These are phyloP conservation scores for Papilio gigon DNA, from an alignment of 2,888 invertebrate species.

Conservation along the genomic window DNA sequence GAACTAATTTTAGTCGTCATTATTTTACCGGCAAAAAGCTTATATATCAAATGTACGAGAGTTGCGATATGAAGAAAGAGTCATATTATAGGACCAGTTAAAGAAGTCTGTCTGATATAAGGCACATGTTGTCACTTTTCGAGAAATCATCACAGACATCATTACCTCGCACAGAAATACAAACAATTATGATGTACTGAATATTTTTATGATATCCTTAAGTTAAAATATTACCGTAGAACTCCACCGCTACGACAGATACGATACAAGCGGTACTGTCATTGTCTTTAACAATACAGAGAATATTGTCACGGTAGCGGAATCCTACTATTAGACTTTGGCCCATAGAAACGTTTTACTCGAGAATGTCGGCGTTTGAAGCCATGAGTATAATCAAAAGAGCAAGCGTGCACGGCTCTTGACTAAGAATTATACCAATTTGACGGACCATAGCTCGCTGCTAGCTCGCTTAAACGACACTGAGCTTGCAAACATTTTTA, in stretches of 20 bases:
- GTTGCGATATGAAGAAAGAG: too few relatives aligned
- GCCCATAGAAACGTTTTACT: conserved; percentile 5
- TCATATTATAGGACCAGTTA: too few relatives aligned
- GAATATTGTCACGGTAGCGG: background rate
- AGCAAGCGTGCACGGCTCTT: conserved; percentile 20
- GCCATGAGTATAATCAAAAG: conserved; percentile 20
- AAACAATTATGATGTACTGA: too few relatives aligned
- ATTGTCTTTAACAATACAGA: background rate
- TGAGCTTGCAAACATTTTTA: conserved; percentile 11
- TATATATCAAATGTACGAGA: too few relatives aligned
- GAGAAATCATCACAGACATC: too few relatives aligned
- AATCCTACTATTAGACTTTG: background rate
- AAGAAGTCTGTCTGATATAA: too few relatives aligned
- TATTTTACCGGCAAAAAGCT: background rate
- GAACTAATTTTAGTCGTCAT: background rate
- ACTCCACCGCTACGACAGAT: too few relatives aligned
- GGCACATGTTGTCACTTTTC: too few relatives aligned
- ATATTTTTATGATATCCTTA: too few relatives aligned
- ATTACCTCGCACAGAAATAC: too few relatives aligned
- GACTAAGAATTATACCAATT: conserved; percentile 31
- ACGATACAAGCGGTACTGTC: too few relatives aligned
- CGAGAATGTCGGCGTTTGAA: background rate
- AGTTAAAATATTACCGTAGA: too few relatives aligned
- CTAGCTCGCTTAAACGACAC: conserved; percentile 19
- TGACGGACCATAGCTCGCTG: background rate